A percentile compares a stretch with the other conserved stretches of the same genome.
phyloP scores from a whole-genome alignment of 2,113 vertebrate species.

The Xiphorhynchus elegans region DNA sequence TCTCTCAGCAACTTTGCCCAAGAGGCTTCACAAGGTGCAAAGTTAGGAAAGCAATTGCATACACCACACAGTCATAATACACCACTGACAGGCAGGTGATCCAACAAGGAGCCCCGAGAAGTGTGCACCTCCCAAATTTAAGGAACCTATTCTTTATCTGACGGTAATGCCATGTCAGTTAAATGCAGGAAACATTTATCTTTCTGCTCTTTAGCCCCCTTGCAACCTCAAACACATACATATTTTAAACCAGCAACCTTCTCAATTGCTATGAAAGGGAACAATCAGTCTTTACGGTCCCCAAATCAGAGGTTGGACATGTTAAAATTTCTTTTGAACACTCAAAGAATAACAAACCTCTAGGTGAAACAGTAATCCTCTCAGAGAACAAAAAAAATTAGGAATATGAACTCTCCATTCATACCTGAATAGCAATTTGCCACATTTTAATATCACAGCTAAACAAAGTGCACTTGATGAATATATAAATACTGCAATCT shows the following conservation, averaged over 20 bases:
- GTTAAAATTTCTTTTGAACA: not conserved
- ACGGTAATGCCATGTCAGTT: not conserved
- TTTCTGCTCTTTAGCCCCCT: not conserved
- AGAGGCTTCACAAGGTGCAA: not conserved
- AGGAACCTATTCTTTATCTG: not conserved
- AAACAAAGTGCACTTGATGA: not conserved
- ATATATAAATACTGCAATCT: not conserved
- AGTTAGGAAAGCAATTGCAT: not conserved
- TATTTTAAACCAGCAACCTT: not conserved
- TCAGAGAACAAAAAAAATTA: not conserved
- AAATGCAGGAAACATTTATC: not conserved
- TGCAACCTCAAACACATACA: not conserved
- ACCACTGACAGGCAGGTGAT: not conserved
- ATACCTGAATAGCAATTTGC: not conserved
- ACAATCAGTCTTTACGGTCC: not conserved
- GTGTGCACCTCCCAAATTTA: not conserved
- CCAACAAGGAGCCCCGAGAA: not conserved
- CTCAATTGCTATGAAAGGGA: not conserved
- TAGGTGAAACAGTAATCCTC: not conserved
- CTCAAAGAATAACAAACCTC: not conserved
- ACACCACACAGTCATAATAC: not conserved
- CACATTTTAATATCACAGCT: not conserved
- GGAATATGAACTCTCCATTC: not conserved
- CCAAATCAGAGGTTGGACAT: not conserved
- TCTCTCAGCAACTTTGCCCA: not conserved